Evolutionary conservation across 2,888 invertebrate species (phyloP), one percentile per base, ranked within the genome.

Genomic region (Sinodicranocentrus sp.): DNA sequence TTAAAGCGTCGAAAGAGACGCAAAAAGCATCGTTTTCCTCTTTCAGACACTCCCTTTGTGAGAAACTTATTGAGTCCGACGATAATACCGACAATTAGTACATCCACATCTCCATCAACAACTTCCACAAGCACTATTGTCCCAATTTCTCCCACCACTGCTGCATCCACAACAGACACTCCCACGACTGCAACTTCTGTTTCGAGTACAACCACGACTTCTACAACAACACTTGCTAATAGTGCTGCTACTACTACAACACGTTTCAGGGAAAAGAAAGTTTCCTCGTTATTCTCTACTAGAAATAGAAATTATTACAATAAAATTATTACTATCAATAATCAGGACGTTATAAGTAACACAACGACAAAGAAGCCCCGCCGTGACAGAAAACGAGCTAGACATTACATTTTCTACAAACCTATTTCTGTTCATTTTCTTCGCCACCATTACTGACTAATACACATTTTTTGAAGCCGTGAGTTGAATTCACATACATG

Each of bases 401-500:
- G 77, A 17, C 68, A 78, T 19, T 78, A 78, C 61, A 70, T 78
- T 19, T 78, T 68, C 68, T 78, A 78, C 59, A 78, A 78, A 59
- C 77, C 77, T 15, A 78, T 78, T 59, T 19, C 77, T 59, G 70
- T 78, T 19, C 77, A 68, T n/a, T 61, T 68, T 39, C 70, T 78
- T 70, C 68, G 63, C n/a, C 26, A 48, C 19, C 17, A 48, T 39
- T 5, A 39, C 52, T 52, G 19, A 52, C 52, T 52, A 19, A 52
- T 19, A 17, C 6, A 52, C 52, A 19, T 19, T 52, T 48, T 17
- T 52, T 33, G 3, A 33, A 33, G 44, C 44, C 19, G 19, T 52
- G 52, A n/a, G 8, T 2, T 52, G n/a, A n/a, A n/a, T n/a, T n/a
- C n/a, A n/a, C n/a, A n/a, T n/a, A n/a, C n/a, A n/a, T n/a, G n/a